Percentiles rank a stretch among this genome's conserved stretches.
phyloP scores from a whole-genome alignment of 1,140 invertebrate genomes.

The Ceratina australensis region DNA sequence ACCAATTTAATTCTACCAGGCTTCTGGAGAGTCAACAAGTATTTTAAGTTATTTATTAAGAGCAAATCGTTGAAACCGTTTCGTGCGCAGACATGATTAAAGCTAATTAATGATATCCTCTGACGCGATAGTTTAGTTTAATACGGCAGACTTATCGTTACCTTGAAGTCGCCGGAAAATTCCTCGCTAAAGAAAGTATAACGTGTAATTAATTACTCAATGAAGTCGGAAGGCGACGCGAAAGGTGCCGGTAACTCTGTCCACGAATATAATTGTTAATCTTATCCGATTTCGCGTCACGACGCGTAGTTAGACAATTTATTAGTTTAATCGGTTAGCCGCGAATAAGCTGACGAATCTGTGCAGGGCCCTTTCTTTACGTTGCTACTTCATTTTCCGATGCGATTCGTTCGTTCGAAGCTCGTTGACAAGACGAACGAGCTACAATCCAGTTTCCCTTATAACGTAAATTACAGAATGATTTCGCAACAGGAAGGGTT shows the following conservation, averaged over 20 bases:
- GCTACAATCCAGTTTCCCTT: too few relatives aligned
- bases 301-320: conserved; percentile 38
- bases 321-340: conserved; percentile 7
- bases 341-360: neutral
- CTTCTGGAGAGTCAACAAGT: too few relatives aligned
- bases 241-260: neutral
- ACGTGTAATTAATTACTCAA: neutral
- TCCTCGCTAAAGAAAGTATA: neutral
- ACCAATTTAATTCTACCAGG: too few relatives aligned
- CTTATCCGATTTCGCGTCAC: conserved; percentile 16
- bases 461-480: too few relatives aligned
- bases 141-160: neutral
- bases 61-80: too few relatives aligned
- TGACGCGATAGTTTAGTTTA: conserved; percentile 3
- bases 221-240: neutral
- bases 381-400: too few relatives aligned
- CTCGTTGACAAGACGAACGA: too few relatives aligned
- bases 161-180: neutral
- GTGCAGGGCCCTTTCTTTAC: neutral
- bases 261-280: neutral
- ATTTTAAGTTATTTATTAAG: too few relatives aligned
- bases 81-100: too few relatives aligned
- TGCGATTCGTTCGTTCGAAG: too few relatives aligned
- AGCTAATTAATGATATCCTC: neutral
- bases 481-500: too few relatives aligned